Percentiles rank a stretch among this genome's conserved stretches.
These are phyloP conservation scores for Podotricha telesiphe DNA, from an alignment of 2,888 invertebrate species.

Conservation along the genomic window DNA sequence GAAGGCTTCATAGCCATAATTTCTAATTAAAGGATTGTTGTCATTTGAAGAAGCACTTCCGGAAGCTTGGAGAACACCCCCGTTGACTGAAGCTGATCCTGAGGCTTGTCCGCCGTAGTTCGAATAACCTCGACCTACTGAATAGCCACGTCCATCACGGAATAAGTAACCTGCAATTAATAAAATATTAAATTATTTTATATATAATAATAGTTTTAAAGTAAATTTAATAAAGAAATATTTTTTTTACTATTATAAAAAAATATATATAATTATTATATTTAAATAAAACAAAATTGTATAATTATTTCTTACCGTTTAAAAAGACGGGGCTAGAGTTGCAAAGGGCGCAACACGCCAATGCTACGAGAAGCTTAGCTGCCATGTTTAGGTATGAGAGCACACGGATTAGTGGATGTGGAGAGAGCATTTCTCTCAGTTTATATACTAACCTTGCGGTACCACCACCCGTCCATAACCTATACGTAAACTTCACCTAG, in stretches of 20 bases:
- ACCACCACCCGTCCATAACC: conserved; percentile 66
- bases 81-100: conserved; percentile 58
- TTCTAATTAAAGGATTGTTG: conserved; percentile 49
- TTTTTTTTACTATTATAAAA: no score
- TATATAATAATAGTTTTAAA: no score
- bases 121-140: conserved; percentile 62
- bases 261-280: no score
- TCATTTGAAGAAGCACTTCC: conserved; percentile 52
- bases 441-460: conserved; percentile 67
- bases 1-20: conserved; percentile 53
- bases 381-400: conserved; percentile 65
- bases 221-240: no score
- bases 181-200: conserved; percentile 28
- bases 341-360: conserved; percentile 67
- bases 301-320: conserved; percentile 61
- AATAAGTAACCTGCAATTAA: conserved; percentile 56
- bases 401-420: conserved; percentile 70
- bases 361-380: conserved; percentile 65
- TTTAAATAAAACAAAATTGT: conserved; percentile 20
- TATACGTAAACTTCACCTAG: conserved; percentile 75
- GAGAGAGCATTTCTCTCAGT: conserved; percentile 80
- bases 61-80: conserved; percentile 56
- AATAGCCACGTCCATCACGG: conserved; percentile 69
- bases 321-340: conserved; percentile 65
- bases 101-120: conserved; percentile 58